Percentiles rank a stretch among this genome's conserved stretches.
phyloP scores from a whole-genome alignment of 92 coral and sea anemone genomes.

The Hydrozoanthus gracilis region DNA sequence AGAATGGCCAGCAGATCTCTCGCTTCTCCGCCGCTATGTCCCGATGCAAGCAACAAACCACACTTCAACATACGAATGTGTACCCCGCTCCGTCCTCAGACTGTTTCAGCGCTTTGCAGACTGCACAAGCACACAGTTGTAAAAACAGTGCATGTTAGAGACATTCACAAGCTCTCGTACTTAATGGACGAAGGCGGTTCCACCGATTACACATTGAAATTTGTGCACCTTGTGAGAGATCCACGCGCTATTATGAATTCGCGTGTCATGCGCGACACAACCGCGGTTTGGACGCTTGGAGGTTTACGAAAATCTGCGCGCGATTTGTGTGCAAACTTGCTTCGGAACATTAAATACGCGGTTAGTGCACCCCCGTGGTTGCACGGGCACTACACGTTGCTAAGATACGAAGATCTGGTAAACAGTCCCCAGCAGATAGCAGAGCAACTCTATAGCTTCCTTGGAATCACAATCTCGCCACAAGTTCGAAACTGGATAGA shows the following conservation, averaged over 20 bases:
- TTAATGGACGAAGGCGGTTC: constrained; percentile 76
- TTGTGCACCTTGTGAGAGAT: constrained; percentile 91
- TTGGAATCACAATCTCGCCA: constrained; percentile 75
- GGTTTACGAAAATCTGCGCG: constrained; percentile 71
- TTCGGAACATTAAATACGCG: constrained; percentile 84
- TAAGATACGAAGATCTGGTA: constrained; percentile 92
- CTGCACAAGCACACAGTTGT: constrained; percentile 88
- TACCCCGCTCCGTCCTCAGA: constrained; percentile 83
- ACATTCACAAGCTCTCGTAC: constrained; percentile 83
- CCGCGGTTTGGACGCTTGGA: constrained; percentile 70
- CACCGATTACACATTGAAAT: constrained; percentile 76
- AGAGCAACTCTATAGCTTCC: constrained; percentile 77
- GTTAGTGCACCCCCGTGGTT: constrained; percentile 85
- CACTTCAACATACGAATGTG: constrained; percentile 81
- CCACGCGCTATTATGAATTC: constrained; percentile 91
- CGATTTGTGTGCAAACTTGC: constrained; percentile 72
- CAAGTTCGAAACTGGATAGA: constrained; percentile 88
- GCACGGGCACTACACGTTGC: constrained; percentile 84
- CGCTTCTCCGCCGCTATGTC: constrained; percentile 93
- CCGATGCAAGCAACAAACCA: constrained; percentile 64
- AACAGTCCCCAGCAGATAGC: constrained; percentile 82
- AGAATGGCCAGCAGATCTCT: constrained; percentile 87
- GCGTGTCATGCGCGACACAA: constrained; percentile 56
- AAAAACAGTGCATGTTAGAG: constrained; percentile 76
- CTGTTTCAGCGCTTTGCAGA: constrained; percentile 83